Evolutionary conservation across 1,140 invertebrate species (phyloP), one percentile per base, ranked within the genome.

Genomic region (Drosophila sechellia): DNA sequence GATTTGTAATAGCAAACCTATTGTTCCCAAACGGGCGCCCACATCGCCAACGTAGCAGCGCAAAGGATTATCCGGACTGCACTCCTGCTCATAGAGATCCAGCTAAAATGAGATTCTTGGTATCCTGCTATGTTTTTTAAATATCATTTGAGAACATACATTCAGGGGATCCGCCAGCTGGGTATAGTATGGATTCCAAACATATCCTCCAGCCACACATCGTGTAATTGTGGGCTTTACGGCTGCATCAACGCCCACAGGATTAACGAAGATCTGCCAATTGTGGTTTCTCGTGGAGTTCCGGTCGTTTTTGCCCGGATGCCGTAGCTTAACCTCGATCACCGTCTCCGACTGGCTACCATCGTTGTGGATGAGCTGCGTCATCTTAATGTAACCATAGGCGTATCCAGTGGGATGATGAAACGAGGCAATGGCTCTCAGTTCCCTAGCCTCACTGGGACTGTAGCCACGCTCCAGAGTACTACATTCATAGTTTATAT

Each of bases 11-110:
- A 6, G 5, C 8, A 92, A 58, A 94, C 94, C 92, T 60, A 98
- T 97, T 1, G 96, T 95, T 1, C 97, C 97, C 40, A 98, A 92
- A 60, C 97, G 94, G 0, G 96, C 95, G 2, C 97, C 96, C 46
- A 98, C 92, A 92, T 99, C 98, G 0, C 98, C 98, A n/a, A 98
- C 96, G 84, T 98, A 96, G 93, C 98, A 99, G 4, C 97, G 93
- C 17, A 98, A 92, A 0, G 97, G 98, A 89, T 98, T 97, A 92
- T 96, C 95, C 0, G 95, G 94, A 1, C 95, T 95, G 92, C 98
- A 99, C 93, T 99, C 97, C 91, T 96, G 94, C 73, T 93, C 94
- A 91, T 99, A 99, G 35, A 97, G 93, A 71, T 98, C 97, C 63
- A 95, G 94, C 96, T 97, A 79, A 3, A 86, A 63, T 66, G 65